Percentiles rank a stretch among this genome's conserved stretches.
These are phyloP conservation scores for Myotis findleyi DNA, from an alignment of 2,797 vertebrate species.

Conservation along the genomic window DNA sequence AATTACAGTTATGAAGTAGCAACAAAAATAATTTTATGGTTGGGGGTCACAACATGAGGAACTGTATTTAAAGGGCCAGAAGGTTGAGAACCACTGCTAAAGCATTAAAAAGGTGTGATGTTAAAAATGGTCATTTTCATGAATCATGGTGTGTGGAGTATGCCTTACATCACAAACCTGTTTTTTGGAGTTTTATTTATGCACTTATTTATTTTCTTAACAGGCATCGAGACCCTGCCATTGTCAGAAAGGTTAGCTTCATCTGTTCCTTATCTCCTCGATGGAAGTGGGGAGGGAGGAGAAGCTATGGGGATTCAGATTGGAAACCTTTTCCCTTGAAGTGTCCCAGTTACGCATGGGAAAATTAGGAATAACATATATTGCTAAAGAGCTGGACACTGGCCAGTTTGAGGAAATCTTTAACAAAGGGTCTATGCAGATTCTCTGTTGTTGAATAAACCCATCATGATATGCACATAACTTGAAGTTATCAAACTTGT, in stretches of 20 bases:
- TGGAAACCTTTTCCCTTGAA: slow-evolving; percentile 72
- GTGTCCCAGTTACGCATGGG: slow-evolving; percentile 75
- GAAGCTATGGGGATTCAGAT: slow-evolving; percentile 74
- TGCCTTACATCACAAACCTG: slow-evolving; percentile 47
- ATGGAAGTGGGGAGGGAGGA: neutral
- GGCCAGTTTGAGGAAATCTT: slow-evolving; percentile 64
- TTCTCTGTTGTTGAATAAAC: neutral
- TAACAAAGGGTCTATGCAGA: neutral
- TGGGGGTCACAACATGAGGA: no score
- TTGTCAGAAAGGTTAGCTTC: slow-evolving; percentile 74
- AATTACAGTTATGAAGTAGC: no score
- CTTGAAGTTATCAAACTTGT: neutral
- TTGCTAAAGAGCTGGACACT: slow-evolving; percentile 66
- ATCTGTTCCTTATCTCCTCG: slow-evolving; percentile 66
- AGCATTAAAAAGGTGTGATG: slow-evolving; percentile 67
- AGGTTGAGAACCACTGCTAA: no score
- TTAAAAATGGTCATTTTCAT: slow-evolving; percentile 79
- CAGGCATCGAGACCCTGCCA: slow-evolving; percentile 68
- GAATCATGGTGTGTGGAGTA: slow-evolving; percentile 77
- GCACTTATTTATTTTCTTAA: slow-evolving; percentile 62
- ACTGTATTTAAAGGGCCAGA: no score
- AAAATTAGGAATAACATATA: slow-evolving; percentile 79
- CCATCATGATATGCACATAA: neutral
- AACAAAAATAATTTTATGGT: no score
- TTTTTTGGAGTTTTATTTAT: neutral